A percentile compares a stretch with the other conserved stretches of the same genome.
These are phyloP conservation scores for Dinomys branickii DNA, from an alignment of 2,113 vertebrate genomes.

Conservation along the genomic window DNA sequence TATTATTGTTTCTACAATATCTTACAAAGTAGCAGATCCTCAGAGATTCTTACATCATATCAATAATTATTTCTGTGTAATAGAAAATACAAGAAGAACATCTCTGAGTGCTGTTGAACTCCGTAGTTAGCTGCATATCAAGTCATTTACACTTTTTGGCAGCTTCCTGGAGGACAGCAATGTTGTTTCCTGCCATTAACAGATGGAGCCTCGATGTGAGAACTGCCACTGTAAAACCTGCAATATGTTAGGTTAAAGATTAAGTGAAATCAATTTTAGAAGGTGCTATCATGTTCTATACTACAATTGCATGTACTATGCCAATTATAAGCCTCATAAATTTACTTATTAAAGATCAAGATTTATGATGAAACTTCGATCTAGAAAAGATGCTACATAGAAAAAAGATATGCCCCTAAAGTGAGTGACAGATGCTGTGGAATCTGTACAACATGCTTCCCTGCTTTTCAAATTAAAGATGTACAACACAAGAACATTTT, in stretches of 20 bases:
- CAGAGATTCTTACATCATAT: not conserved
- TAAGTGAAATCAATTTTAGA: constrained; percentile 65
- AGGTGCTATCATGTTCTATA: constrained; percentile 22
- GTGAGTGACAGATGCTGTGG: constrained; percentile 71
- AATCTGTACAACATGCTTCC: constrained; percentile 43
- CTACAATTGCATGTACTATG: not conserved
- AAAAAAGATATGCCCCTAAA: constrained; percentile 34
- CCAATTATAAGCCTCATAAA: constrained; percentile 62
- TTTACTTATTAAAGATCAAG: constrained; percentile 44
- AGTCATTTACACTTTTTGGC: constrained; percentile 77
- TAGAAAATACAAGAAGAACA: constrained; percentile 3
- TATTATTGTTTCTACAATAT: not conserved
- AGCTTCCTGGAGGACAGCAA: constrained; percentile 24
- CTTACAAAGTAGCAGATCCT: constrained; percentile 12
- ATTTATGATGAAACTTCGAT: constrained; percentile 54
- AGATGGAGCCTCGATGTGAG: constrained; percentile 68
- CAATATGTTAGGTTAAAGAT: constrained; percentile 76
- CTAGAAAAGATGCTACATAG: not conserved
- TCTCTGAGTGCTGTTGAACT: constrained; percentile 44
- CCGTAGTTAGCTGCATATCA: constrained; percentile 59
- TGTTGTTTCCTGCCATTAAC: constrained; percentile 71
- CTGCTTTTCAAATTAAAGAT: constrained; percentile 63
- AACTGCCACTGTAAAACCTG: constrained; percentile 58
- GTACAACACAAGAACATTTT: constrained; percentile 46
- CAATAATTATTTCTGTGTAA: constrained; percentile 15